Percentiles rank a stretch among this genome's conserved stretches.
These are phyloP conservation scores for Drosophila lacertosa DNA, from an alignment of 1,140 invertebrate genomes.

Conservation along the genomic window DNA sequence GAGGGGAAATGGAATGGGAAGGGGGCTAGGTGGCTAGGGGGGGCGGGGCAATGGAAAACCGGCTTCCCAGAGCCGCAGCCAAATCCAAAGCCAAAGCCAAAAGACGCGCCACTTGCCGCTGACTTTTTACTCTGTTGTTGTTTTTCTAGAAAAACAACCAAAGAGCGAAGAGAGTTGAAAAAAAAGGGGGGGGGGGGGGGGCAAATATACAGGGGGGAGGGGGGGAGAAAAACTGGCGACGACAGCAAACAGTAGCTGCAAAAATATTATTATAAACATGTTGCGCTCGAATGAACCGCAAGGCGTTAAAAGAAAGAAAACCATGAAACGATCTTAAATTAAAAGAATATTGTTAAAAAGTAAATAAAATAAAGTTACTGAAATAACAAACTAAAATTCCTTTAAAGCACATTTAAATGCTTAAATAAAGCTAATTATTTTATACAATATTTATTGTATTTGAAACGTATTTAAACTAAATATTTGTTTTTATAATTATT, in stretches of 20 bases:
- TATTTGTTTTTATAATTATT: no score
- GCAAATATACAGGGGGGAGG: no score
- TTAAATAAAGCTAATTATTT: no score
- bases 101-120: conserved; percentile 40
- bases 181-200: background rate
- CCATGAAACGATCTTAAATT: conserved; percentile 29
- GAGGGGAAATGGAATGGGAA: no score
- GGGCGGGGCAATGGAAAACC: conserved; percentile 4
- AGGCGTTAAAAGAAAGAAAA: conserved; percentile 30
- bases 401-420: no score
- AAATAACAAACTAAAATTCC: no score
- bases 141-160: conserved; percentile 16
- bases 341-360: conserved; percentile 5
- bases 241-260: conserved; percentile 44
- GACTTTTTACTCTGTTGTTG: background rate
- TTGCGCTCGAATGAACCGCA: conserved; percentile 42
- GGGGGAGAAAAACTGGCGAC: background rate
- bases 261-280: conserved; percentile 53
- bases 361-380: background rate
- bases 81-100: conserved; percentile 16
- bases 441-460: no score
- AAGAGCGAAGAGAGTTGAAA: background rate
- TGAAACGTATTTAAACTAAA: no score
- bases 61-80: conserved; percentile 30
- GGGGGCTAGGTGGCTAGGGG: no score